Conservation (phyloP, 2,888 invertebrate genomes). For the Volucella bombylans region DNA sequence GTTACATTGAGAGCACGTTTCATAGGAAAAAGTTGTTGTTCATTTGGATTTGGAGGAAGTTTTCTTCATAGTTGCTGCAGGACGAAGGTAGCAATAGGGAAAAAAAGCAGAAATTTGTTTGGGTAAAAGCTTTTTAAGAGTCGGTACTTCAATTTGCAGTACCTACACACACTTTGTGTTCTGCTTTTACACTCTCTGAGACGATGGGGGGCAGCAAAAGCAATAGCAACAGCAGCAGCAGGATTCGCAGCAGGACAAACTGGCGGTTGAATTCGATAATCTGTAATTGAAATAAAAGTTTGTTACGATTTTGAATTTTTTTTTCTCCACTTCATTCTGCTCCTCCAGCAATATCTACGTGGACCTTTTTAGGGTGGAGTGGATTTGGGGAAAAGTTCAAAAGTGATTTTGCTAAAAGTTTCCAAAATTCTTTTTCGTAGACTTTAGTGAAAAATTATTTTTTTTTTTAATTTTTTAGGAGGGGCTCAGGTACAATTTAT, state of each 20-base stretch:
- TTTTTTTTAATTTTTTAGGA: background rate
- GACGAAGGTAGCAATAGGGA: conserved; percentile 4
- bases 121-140: conserved; percentile 42
- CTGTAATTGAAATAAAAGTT: conserved; percentile 70
- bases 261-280: conserved; percentile 63
- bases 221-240: too few relatives aligned
- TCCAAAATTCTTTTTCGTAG: conserved; percentile 17
- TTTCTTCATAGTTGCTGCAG: conserved; percentile 22
- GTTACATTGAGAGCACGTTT: conserved; percentile 44
- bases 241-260: conserved; percentile 27
- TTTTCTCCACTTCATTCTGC: background rate
- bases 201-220: background rate
- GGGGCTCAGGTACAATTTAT: conserved; percentile 58
- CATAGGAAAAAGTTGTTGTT: conserved; percentile 37
- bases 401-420: conserved; percentile 61
- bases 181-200: conserved; percentile 14
- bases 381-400: conserved; percentile 36
- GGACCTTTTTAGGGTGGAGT: background rate
- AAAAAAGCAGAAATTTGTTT: conserved; percentile 12
- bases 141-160: conserved; percentile 57
- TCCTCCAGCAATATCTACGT: background rate
- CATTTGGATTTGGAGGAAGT: conserved; percentile 47
- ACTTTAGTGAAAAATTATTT: background rate
- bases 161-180: conserved; percentile 53
- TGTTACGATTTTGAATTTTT: conserved; percentile 34